phyloP scores from a whole-genome alignment of 2,797 vertebrate genomes.

The Aphelocoma californica region DNA sequence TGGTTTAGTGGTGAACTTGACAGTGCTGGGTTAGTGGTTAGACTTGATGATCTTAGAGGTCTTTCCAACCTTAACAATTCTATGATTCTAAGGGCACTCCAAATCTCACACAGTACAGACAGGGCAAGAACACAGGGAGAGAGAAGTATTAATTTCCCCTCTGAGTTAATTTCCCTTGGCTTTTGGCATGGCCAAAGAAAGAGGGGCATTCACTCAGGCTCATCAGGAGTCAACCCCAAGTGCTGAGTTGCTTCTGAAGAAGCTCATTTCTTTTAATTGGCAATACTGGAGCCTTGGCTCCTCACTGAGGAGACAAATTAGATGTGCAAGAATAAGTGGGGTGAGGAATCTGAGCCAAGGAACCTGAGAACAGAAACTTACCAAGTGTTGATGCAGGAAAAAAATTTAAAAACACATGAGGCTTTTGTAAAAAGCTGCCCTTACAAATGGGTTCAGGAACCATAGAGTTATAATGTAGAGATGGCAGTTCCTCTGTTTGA shows the following conservation, averaged over 20 bases:
- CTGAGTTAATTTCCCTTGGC: background rate
- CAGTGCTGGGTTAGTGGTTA: background rate
- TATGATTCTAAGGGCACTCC: background rate
- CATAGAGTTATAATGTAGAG: background rate
- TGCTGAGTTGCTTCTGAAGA: background rate
- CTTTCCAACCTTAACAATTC: background rate
- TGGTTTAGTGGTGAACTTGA: background rate
- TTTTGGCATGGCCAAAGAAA: background rate
- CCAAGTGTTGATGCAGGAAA: background rate
- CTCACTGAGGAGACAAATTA: background rate
- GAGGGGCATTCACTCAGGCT: background rate
- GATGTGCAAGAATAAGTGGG: background rate
- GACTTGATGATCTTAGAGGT: background rate
- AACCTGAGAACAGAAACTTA: background rate
- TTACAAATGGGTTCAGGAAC: background rate
- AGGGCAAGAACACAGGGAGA: background rate
- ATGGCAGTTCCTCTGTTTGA: background rate
- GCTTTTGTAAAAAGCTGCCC: background rate
- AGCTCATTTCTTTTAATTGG: background rate
- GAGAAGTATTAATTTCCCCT: background rate
- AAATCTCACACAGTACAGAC: background rate
- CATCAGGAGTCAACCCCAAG: background rate
- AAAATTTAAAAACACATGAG: rapidly evolving
- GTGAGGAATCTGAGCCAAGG: background rate
- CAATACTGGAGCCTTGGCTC: background rate